Percentiles rank a stretch among this genome's conserved stretches.
Evolutionary conservation across 2,113 vertebrate species (phyloP).

Genomic region (Panurus biarmicus): DNA sequence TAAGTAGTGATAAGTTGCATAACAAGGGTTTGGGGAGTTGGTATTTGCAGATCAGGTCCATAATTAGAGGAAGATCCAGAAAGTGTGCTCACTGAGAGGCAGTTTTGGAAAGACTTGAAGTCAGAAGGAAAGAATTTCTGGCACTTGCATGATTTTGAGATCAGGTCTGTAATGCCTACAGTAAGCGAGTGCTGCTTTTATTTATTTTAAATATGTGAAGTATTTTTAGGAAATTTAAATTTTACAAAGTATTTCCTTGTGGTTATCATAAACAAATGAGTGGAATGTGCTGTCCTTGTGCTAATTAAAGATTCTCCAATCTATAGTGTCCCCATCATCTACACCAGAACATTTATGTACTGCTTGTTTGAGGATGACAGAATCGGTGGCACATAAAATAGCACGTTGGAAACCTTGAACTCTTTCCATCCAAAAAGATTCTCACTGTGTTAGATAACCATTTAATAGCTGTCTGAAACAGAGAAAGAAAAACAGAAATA

Average conservation of each 20-base stretch:
- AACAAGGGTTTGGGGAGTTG: background rate
- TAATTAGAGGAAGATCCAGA: background rate
- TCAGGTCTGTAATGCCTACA: background rate
- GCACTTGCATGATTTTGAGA: background rate
- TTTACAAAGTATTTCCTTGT: background rate
- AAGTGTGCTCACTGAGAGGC: background rate
- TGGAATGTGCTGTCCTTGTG: background rate
- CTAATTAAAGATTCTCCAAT: background rate
- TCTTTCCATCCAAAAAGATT: background rate
- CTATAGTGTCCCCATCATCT: background rate
- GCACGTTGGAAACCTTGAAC: background rate
- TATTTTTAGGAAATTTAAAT: background rate
- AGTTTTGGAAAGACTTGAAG: background rate
- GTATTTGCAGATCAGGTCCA: background rate
- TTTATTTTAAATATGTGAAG: background rate
- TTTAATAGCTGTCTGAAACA: background rate
- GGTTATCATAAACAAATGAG: background rate
- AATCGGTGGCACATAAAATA: background rate
- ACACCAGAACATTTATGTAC: background rate
- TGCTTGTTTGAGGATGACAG: background rate
- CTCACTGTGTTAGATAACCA: background rate
- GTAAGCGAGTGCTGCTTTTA: background rate
- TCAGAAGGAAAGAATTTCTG: constrained; percentile 34
- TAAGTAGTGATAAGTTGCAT: background rate
- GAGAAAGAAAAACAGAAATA: background rate